Percentiles rank a stretch among this genome's conserved stretches.
Conservation (phyloP, 2,888 invertebrate species). For the Lysandra bellargus region DNA sequence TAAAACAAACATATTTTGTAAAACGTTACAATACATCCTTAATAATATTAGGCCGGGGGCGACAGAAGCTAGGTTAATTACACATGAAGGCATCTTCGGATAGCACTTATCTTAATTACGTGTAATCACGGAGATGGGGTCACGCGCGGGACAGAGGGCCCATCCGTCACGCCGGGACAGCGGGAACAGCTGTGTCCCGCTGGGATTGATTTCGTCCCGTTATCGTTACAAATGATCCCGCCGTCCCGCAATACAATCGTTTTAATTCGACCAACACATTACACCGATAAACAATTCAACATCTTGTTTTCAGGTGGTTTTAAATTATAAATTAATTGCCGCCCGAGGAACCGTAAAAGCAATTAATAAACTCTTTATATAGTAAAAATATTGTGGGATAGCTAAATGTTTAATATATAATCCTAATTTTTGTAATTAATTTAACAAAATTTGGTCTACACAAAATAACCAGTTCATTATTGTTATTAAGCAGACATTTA, state of each 20-base stretch:
- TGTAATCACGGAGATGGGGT: constrained; percentile 7
- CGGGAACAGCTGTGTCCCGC: constrained; percentile 1
- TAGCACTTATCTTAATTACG: constrained; percentile 10
- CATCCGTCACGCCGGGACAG: constrained; percentile 3
- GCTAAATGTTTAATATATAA: neutral
- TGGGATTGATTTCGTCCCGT: constrained; percentile 1
- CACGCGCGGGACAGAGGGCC: neutral
- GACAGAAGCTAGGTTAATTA: neutral
- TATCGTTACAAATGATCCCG: constrained; percentile 1
- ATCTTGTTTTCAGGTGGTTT: neutral
- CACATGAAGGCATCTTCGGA: neutral
- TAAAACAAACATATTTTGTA: neutral
- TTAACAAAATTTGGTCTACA: too few relatives aligned
- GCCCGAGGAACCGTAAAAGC: neutral
- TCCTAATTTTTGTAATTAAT: too few relatives aligned
- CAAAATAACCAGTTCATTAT: too few relatives aligned
- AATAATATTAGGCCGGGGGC: neutral
- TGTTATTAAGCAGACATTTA: too few relatives aligned
- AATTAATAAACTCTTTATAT: neutral
- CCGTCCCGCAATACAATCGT: neutral
- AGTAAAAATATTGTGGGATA: neutral
- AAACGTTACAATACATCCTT: neutral
- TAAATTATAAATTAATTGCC: neutral
- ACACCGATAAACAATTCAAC: neutral
- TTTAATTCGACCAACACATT: neutral